These are phyloP conservation scores for Stigmatopora nigra DNA, from an alignment of 2,113 vertebrate genomes.

Conservation along the genomic window DNA sequence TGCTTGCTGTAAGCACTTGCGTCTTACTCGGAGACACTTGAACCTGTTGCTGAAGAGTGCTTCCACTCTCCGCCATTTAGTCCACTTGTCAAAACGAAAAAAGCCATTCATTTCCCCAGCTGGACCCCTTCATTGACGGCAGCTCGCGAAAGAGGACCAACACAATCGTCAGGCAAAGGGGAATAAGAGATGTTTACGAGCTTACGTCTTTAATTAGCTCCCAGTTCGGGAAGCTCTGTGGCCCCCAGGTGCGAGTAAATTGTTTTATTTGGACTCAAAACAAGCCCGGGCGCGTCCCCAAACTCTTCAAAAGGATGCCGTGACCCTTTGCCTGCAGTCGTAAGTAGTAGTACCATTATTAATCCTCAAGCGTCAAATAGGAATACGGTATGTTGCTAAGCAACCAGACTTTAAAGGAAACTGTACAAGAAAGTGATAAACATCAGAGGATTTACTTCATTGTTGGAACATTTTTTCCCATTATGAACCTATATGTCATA, in stretches of 20 bases:
- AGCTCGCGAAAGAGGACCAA: conserved; percentile 9
- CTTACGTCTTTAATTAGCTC: conserved; percentile 59
- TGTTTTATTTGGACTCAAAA: conserved; percentile 51
- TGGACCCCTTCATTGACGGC: conserved; percentile 13
- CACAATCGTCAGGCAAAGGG: conserved; percentile 13
- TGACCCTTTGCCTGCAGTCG: background rate
- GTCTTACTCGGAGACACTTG: conserved; percentile 1
- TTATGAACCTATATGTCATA: too few relatives aligned
- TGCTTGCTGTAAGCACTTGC: background rate
- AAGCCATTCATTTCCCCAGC: conserved; percentile 22
- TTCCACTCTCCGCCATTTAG: conserved; percentile 22
- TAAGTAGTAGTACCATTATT: conserved; percentile 39
- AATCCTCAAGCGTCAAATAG: conserved; percentile 41
- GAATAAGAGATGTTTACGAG: conserved; percentile 44
- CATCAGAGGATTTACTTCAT: background rate
- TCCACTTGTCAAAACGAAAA: conserved; percentile 23
- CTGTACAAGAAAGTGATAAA: conserved; percentile 10
- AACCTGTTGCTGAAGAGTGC: conserved; percentile 5
- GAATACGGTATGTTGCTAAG: conserved; percentile 52
- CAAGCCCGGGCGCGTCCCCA: conserved; percentile 15
- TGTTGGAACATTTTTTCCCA: too few relatives aligned
- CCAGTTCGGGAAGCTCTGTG: conserved; percentile 34
- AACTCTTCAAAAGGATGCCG: conserved; percentile 17
- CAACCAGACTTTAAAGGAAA: conserved; percentile 23
- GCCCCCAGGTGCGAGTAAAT: conserved; percentile 44